Percentiles rank a stretch among this genome's conserved stretches.
Evolutionary conservation across 2,113 vertebrate species (phyloP).

Genomic region (Austrofundulus limnaeus): DNA sequence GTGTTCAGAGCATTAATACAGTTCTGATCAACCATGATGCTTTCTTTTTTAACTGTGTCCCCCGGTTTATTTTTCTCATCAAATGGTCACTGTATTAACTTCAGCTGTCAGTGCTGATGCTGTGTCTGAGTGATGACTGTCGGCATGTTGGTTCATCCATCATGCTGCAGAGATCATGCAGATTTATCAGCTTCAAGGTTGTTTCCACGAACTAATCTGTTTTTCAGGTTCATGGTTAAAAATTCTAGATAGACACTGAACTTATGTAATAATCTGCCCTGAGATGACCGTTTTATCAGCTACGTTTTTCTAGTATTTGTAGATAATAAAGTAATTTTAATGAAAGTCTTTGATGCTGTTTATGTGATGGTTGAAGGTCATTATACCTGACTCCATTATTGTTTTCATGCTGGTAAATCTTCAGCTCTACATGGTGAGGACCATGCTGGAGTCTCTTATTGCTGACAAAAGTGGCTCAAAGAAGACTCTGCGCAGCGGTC

Average conservation of each 20-base stretch:
- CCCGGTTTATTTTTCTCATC: too few species aligned
- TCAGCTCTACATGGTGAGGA: slow-evolving; percentile 98
- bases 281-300: too few species aligned
- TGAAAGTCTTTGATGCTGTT: not conserved
- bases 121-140: not conserved
- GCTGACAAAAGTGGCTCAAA: slow-evolving; percentile 98
- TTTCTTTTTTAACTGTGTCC: too few species aligned
- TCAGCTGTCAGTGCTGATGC: not conserved
- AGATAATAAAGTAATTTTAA: too few species aligned
- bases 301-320: too few species aligned
- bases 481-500: slow-evolving; percentile 94
- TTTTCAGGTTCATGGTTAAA: too few species aligned
- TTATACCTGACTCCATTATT: not conserved
- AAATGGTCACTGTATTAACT: not conserved
- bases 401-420: not conserved
- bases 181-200: slow-evolving; percentile 40
- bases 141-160: not conserved
- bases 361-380: not conserved
- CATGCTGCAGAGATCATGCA: slow-evolving; percentile 2
- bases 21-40: too few species aligned
- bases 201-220: too few species aligned
- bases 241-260: too few species aligned
- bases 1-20: too few species aligned
- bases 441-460: slow-evolving; percentile 97
- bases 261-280: not conserved